Base-by-base conservation (phyloP, 2,888 invertebrate genomes). In the Ypsolopha sequella region DNA sequence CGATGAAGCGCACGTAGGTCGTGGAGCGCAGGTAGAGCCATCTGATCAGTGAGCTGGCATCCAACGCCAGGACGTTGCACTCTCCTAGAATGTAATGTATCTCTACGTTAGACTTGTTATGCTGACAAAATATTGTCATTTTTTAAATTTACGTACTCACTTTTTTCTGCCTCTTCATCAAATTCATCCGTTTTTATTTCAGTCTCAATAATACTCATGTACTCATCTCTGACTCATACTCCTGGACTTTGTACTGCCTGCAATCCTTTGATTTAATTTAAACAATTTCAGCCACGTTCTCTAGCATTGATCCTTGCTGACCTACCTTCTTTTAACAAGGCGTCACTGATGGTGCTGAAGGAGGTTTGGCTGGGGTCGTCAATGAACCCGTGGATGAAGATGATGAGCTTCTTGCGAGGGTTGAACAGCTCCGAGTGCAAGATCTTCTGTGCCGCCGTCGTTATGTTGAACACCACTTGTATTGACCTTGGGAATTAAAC, bases 341-440 rank as follows among this genome's bases (percentile, higher is more conserved):
- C 60, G 2, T 58, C 55, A 57, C 66, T 66, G 52, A 81, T 63
- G 41, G 61, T 63, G 1, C 51, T 53, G 59, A 75, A 78, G 60
- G 72, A 69, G 24, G 58, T 56, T 53, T 68, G 65, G 34, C 56
- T 61, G 0, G 80, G 80, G 64, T 76, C 65, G 55, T 80, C 80
- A 0, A 72, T 77, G 72, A 80, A 84, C 1, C 84, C 84, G 60
- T 84, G 84, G 1, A 77, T 54, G 68, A 68, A 82, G 54, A 84
- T 70, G 53, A 70, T 65, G 9, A 80, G 64, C 41, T 63, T 60
- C 46, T 66, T 56, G 1, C 62, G 50, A 1, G 57, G 56, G 48
- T 66, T 55, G 59, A 60, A 69, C 24, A 56, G 58, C 7, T 60
- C 57, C 2, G 64, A 54, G 24, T 59, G 55, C 0, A 68, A 59